A percentile compares a stretch with the other conserved stretches of the same genome.
phyloP scores from a whole-genome alignment of 2,888 invertebrate species.

The Drosophila affinis region DNA sequence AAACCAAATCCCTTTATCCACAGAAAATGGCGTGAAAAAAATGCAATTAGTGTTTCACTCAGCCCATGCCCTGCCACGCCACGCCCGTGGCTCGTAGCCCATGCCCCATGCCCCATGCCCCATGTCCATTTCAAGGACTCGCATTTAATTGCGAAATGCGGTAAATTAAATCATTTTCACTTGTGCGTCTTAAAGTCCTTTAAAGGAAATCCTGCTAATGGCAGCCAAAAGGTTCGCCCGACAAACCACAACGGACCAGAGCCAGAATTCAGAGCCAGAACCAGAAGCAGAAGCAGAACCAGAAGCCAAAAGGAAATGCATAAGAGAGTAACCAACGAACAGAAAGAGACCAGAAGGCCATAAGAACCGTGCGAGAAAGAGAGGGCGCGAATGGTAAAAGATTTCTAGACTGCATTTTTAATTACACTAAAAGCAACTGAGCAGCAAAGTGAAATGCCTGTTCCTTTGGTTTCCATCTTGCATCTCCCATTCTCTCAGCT shows the following conservation, averaged over 20 bases:
- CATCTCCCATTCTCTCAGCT: not conserved
- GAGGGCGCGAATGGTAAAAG: conserved; percentile 26
- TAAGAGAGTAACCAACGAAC: conserved; percentile 39
- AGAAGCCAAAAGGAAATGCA: conserved; percentile 32
- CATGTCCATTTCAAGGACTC: conserved; percentile 58
- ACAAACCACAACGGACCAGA: conserved; percentile 41
- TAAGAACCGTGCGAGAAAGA: conserved; percentile 1
- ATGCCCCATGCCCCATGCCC: not conserved
- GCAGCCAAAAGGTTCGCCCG: conserved; percentile 28
- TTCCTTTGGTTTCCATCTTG: conserved; percentile 11
- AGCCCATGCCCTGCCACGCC: conserved; percentile 26
- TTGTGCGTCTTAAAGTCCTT: conserved; percentile 32
- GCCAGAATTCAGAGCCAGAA: not conserved
- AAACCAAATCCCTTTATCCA: conserved; percentile 61
- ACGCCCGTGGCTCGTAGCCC: too few species aligned
- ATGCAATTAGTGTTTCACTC: conserved; percentile 74
- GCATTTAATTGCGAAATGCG: conserved; percentile 73
- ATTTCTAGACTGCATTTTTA: conserved; percentile 79
- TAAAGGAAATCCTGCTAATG: conserved; percentile 25
- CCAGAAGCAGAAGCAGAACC: conserved; percentile 11
- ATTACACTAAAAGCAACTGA: conserved; percentile 82
- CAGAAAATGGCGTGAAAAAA: conserved; percentile 70
- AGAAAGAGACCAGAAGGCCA: conserved; percentile 12
- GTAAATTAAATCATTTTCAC: conserved; percentile 69
- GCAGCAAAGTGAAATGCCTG: conserved; percentile 51